phyloP scores from a whole-genome alignment of 2,113 vertebrate species.

The Lagopus leucura region DNA sequence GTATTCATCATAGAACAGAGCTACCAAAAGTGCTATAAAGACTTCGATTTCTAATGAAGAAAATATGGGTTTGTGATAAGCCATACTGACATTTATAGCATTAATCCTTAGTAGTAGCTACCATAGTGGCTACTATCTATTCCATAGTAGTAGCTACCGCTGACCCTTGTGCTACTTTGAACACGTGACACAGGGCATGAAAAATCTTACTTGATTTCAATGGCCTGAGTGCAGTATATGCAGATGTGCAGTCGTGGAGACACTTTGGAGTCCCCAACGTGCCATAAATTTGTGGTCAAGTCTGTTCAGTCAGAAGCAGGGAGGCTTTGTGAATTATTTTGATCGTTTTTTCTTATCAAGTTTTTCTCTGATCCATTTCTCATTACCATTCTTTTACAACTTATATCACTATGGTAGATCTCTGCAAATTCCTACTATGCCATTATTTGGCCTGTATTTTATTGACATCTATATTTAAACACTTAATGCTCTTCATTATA shows the following conservation, averaged over 20 bases:
- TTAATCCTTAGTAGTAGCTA: background rate
- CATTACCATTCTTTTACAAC: background rate
- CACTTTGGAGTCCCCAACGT: background rate
- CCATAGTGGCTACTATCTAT: background rate
- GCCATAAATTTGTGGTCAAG: conserved; percentile 26
- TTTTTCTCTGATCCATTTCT: background rate
- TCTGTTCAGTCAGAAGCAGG: background rate
- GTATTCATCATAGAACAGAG: background rate
- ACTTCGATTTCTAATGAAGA: background rate
- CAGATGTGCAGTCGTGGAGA: background rate
- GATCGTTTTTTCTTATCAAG: conserved; percentile 13
- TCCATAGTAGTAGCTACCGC: background rate
- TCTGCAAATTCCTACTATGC: background rate
- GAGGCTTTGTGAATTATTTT: background rate
- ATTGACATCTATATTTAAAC: conserved; percentile 62
- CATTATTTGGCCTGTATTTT: conserved; percentile 37
- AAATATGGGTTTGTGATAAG: background rate
- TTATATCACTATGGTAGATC: conserved; percentile 5
- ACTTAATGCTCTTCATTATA: conserved; percentile 52
- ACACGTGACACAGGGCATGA: rapidly evolving
- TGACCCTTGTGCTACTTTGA: background rate
- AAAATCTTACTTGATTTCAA: background rate
- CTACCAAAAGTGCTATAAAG: background rate
- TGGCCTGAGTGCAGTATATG: background rate
- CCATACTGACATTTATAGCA: background rate